phyloP scores from a whole-genome alignment of 2,797 vertebrate species.

The Rhabdophis nuchalis region DNA sequence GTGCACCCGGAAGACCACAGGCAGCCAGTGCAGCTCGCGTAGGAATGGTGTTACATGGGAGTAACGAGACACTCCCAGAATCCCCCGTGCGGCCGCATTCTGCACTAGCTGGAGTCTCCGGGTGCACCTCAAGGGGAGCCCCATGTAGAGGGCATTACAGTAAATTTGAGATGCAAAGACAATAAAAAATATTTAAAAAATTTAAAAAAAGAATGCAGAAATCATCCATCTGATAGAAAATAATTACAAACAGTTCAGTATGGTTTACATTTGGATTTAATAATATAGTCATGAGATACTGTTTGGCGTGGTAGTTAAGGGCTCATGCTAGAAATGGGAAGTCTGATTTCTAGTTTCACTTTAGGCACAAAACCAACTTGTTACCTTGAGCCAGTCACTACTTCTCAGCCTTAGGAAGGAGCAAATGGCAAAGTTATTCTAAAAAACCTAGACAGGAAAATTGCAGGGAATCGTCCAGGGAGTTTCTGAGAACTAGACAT shows the following conservation, averaged over 20 bases:
- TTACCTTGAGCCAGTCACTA: neutral
- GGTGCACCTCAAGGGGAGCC: too few species aligned
- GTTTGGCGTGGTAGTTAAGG: neutral
- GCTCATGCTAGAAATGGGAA: neutral
- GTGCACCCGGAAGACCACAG: too few species aligned
- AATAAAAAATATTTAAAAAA: too few species aligned
- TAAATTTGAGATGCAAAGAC: too few species aligned
- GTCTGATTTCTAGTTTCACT: neutral
- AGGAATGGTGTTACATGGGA: too few species aligned
- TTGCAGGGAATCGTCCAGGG: neutral
- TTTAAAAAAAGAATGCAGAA: neutral
- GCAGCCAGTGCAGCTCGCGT: too few species aligned
- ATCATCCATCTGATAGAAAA: neutral
- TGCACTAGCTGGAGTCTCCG: too few species aligned
- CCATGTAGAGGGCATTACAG: too few species aligned
- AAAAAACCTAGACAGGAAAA: neutral
- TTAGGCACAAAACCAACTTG: neutral
- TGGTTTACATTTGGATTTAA: neutral
- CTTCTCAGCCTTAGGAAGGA: neutral
- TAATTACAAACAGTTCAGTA: neutral
- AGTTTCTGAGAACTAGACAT: neutral
- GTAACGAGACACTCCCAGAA: too few species aligned
- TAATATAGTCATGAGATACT: neutral
- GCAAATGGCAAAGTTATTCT: neutral
- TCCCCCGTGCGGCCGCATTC: too few species aligned